A percentile compares a stretch with the other conserved stretches of the same genome.
These are phyloP conservation scores for Eurosta solidaginis DNA, from an alignment of 1,140 invertebrate species.

Conservation along the genomic window DNA sequence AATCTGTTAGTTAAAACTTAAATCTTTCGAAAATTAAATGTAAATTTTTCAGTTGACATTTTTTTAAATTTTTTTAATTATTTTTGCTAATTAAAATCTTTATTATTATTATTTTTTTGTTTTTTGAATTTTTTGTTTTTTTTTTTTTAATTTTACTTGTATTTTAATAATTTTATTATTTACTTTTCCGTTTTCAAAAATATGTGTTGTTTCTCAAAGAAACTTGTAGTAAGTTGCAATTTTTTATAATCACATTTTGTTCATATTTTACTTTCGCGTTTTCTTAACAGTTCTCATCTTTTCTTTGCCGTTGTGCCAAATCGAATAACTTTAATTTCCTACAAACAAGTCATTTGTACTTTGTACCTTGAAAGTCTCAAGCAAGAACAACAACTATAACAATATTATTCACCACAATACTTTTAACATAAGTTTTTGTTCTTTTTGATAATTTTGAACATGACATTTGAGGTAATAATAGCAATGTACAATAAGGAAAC, in stretches of 20 bases:
- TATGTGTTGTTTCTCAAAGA: background rate
- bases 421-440: background rate
- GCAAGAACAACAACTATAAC: constrained; percentile 3
- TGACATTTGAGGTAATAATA: background rate
- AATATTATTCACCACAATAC: background rate
- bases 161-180: background rate
- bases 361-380: background rate
- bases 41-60: too few relatives aligned
- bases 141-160: background rate
- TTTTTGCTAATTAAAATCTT: background rate
- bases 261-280: background rate
- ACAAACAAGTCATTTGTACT: background rate
- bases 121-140: background rate
- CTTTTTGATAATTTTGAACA: constrained; percentile 14
- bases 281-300: background rate
- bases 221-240: too few relatives aligned
- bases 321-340: constrained; percentile 8
- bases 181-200: background rate
- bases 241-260: background rate
- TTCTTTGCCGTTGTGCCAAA: background rate
- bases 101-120: background rate
- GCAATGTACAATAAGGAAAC: background rate
- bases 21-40: too few relatives aligned
- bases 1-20: too few relatives aligned
- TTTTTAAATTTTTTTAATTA: too few relatives aligned